phyloP scores from a whole-genome alignment of 2,797 vertebrate species.

The Vireo griseus region DNA sequence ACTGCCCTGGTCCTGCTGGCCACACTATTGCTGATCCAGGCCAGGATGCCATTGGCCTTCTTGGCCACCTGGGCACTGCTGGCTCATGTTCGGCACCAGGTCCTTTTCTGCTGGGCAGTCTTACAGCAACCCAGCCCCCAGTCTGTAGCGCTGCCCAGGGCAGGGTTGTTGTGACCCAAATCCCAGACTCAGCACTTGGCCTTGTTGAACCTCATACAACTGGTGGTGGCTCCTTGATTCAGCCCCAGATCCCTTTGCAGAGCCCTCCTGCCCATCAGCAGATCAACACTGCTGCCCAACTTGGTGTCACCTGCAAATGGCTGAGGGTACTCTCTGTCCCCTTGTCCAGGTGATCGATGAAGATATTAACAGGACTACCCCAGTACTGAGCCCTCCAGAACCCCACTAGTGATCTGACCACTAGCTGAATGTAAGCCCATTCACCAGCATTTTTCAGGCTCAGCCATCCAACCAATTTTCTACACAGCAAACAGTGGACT shows the following conservation, averaged over 20 bases:
- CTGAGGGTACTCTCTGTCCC: neutral
- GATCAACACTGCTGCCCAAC: too few relatives aligned
- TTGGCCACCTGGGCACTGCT: fast-evolving
- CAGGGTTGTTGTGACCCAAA: too few relatives aligned
- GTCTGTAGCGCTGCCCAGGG: neutral
- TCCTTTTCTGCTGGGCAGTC: neutral
- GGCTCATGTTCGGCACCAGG: fast-evolving
- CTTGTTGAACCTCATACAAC: neutral
- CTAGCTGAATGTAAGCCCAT: neutral
- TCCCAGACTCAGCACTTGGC: too few relatives aligned
- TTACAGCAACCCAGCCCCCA: neutral
- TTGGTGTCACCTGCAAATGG: neutral
- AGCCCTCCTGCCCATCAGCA: neutral
- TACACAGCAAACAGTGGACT: neutral
- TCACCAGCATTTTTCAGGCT: neutral
- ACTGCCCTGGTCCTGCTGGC: fast-evolving
- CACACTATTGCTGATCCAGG: neutral
- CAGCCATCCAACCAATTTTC: neutral
- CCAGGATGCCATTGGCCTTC: neutral
- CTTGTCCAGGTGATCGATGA: fast-evolving
- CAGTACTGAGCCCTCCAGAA: neutral
- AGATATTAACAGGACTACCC: neutral
- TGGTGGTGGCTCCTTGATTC: neutral
- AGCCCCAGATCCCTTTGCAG: neutral
- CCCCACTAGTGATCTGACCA: fast-evolving